Evolutionary conservation across 2,888 invertebrate genomes (phyloP).

Genomic region (Clostera curtula): DNA sequence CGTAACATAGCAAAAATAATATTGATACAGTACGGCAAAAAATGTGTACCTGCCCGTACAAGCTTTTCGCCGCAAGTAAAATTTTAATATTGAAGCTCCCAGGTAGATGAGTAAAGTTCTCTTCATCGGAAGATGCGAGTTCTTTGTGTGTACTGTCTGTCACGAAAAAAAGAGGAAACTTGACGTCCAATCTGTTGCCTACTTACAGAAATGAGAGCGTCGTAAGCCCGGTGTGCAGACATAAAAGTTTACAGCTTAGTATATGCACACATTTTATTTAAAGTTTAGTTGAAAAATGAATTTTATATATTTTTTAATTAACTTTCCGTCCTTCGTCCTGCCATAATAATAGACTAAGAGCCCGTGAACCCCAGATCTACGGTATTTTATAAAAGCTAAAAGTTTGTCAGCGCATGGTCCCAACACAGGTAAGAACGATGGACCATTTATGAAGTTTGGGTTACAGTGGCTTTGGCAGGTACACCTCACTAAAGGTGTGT

Average conservation of each 20-base stretch:
- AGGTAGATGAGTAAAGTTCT: conserved; percentile 36
- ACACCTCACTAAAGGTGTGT: too few species aligned
- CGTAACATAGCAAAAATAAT: conserved; percentile 12
- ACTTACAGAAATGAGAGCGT: conserved; percentile 57
- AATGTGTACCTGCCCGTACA: conserved; percentile 7
- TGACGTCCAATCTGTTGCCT: conserved; percentile 56
- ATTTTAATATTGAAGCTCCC: conserved; percentile 28
- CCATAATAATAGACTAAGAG: too few species aligned
- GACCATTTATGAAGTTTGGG: too few species aligned
- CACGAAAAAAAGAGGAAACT: conserved; percentile 48
- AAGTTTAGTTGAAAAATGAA: too few species aligned
- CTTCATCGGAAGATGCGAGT: conserved; percentile 37
- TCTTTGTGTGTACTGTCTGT: conserved; percentile 47
- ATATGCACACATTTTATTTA: too few species aligned
- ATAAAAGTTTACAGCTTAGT: conserved; percentile 33
- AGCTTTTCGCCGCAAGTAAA: conserved; percentile 14
- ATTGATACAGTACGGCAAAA: conserved; percentile 3
- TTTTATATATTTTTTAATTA: too few species aligned
- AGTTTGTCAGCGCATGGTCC: too few species aligned
- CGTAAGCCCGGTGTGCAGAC: conserved; percentile 31
- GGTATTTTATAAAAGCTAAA: too few species aligned
- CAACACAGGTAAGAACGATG: too few species aligned
- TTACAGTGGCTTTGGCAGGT: too few species aligned
- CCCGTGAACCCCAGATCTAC: too few species aligned
- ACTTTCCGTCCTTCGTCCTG: too few species aligned